Evolutionary conservation across 2,113 vertebrate species (phyloP), one percentile per base, ranked within the genome.

Genomic region (Cathartes aura): DNA sequence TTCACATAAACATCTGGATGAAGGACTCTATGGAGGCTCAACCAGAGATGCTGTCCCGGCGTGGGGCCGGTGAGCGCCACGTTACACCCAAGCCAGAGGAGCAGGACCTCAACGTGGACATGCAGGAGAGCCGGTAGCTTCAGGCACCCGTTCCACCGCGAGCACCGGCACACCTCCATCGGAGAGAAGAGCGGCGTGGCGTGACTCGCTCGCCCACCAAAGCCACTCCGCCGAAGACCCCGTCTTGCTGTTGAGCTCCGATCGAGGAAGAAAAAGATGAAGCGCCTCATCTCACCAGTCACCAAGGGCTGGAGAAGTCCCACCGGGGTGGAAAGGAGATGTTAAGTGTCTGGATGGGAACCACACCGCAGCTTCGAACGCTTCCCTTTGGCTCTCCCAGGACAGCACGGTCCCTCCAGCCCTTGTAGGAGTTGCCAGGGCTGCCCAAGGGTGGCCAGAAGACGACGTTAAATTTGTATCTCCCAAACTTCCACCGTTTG

Each of bases 311-410:
- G 52, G 23, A 48, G 38, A 66, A 67, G 38, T 29, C 67, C 82
- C 45, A 30, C 13, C 2, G 1, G 34, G 58, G 38, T 17, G 38
- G 52, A 64, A 52, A 43, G 10, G 22, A 22, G 36, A 59, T 2
- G 12, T 45, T 14, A 40, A 63, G 5, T 26, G 43, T n/a, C 36
- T 43, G 34, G 62, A 68, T 26, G 32, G 27, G 45, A 68, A 45
- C 47, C 34, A 47, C 29, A 5, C 8, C 5, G 0, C 47, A 29
- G 55, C 30, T 62, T 36, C 2, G 0, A 55, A 17, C 0, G 0
- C 80, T 56, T 55, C 30, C 38, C 47, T 53, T 45, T 1, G 2
- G 29, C 19, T 53, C 29, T 55, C 30, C n/a, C 1, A 0, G 72
- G 27, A 22, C 27, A 45, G 14, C 6, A 0, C 2, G 0, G 40